A percentile compares a stretch with the other conserved stretches of the same genome.
Conservation (phyloP, 2,113 vertebrate genomes). For the Pangasianodon hypophthalmus region DNA sequence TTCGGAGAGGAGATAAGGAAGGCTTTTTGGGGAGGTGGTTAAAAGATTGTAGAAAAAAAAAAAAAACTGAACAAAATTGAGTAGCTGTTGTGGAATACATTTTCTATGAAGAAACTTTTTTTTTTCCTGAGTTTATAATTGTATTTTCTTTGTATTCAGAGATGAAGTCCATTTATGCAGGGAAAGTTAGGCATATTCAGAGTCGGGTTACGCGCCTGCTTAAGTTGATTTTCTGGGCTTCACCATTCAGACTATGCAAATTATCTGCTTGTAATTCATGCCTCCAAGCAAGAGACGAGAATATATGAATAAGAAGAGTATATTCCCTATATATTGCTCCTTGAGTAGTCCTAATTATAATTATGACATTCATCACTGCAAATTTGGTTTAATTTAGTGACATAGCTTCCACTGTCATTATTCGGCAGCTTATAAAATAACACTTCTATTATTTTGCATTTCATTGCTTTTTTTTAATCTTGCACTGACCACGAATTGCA, state of each 20-base stretch:
- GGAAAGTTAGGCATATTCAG: neutral
- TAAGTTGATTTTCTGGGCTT: neutral
- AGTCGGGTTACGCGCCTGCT: neutral
- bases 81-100: neutral
- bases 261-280: neutral
- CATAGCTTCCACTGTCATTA: too few relatives aligned
- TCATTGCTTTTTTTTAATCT: neutral
- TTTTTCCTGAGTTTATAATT: neutral
- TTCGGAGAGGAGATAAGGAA: constrained; percentile 9
- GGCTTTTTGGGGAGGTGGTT: neutral
- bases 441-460: neutral
- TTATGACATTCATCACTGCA: neutral
- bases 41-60: neutral
- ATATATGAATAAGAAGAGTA: neutral
- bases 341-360: neutral
- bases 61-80: neutral
- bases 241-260: neutral
- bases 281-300: neutral
- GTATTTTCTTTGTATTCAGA: neutral
- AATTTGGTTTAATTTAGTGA: neutral
- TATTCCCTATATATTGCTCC: neutral
- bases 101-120: neutral
- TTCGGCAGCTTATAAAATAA: too few relatives aligned
- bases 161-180: neutral
- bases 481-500: too few relatives aligned